These are phyloP conservation scores for Sepioteuthis lessoniana DNA, from an alignment of 2,888 invertebrate genomes.

Conservation along the genomic window DNA sequence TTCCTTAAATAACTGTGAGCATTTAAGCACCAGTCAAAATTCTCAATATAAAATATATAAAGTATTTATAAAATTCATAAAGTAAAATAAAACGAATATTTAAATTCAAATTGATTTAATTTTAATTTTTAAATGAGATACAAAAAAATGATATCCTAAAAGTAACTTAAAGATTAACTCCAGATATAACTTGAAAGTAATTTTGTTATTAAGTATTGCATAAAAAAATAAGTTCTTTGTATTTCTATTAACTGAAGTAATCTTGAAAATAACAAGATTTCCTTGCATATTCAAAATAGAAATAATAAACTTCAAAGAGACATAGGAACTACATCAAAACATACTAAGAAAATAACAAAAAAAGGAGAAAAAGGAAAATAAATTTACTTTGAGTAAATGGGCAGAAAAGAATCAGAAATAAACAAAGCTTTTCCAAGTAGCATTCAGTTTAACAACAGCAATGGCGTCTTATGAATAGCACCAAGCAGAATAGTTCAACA, in stretches of 20 bases:
- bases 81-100: not conserved
- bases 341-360: not conserved
- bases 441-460: not conserved
- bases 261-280: not conserved
- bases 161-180: not conserved
- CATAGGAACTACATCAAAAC: not conserved
- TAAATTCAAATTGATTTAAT: not conserved
- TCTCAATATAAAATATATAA: not conserved
- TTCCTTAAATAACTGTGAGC: not conserved
- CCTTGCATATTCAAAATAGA: not conserved
- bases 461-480: conserved; percentile 4
- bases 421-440: not conserved
- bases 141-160: not conserved
- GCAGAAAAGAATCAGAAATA: not conserved
- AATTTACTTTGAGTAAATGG: not conserved
- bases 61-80: not conserved
- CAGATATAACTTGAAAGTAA: not conserved
- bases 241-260: not conserved
- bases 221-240: not conserved
- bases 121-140: not conserved
- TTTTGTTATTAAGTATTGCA: not conserved
- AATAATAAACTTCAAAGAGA: not conserved
- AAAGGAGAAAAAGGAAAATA: not conserved
- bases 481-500: not conserved
- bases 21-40: no score